Conservation (phyloP, 2,797 vertebrate genomes). For the Acanthopagrus latus region DNA sequence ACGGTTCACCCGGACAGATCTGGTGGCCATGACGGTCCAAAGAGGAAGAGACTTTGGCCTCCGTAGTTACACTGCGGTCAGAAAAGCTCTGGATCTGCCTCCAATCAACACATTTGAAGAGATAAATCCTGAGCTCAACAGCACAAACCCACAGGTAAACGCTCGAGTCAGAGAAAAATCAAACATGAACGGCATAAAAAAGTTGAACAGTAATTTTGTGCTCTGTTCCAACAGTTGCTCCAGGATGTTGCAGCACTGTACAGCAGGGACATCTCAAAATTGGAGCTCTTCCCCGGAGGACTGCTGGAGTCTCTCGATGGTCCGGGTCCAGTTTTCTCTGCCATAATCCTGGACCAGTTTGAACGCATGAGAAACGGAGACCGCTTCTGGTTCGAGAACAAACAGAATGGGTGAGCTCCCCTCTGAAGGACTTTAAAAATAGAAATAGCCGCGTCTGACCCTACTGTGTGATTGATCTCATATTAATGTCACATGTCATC, state of each 20-base stretch:
- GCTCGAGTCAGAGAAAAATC: slow-evolving; percentile 1
- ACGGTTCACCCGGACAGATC: slow-evolving; percentile 91
- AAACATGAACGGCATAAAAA: neutral
- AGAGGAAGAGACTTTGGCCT: slow-evolving; percentile 94
- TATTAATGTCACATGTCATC: neutral
- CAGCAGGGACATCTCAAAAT: slow-evolving; percentile 79
- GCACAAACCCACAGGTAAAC: slow-evolving; percentile 79
- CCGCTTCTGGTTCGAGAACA: slow-evolving; percentile 99
- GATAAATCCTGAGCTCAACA: slow-evolving; percentile 82
- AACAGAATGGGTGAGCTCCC: slow-evolving; percentile 89
- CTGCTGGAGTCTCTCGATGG: slow-evolving; percentile 87
- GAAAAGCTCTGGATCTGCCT: slow-evolving; percentile 82
- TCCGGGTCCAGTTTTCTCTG: slow-evolving; percentile 88
- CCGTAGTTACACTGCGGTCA: slow-evolving; percentile 89
- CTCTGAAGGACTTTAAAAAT: neutral
- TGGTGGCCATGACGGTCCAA: slow-evolving; percentile 90
- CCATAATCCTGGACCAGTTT: slow-evolving; percentile 94
- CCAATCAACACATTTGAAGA: slow-evolving; percentile 83
- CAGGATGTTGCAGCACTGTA: slow-evolving; percentile 84
- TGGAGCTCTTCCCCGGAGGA: slow-evolving; percentile 93
- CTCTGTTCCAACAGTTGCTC: slow-evolving; percentile 75
- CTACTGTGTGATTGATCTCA: neutral
- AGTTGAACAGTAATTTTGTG: slow-evolving; percentile 9
- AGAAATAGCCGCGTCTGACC: neutral
- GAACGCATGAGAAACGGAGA: slow-evolving; percentile 92